phyloP scores from a whole-genome alignment of 2,888 invertebrate genomes.

The Anthrax anthrax region DNA sequence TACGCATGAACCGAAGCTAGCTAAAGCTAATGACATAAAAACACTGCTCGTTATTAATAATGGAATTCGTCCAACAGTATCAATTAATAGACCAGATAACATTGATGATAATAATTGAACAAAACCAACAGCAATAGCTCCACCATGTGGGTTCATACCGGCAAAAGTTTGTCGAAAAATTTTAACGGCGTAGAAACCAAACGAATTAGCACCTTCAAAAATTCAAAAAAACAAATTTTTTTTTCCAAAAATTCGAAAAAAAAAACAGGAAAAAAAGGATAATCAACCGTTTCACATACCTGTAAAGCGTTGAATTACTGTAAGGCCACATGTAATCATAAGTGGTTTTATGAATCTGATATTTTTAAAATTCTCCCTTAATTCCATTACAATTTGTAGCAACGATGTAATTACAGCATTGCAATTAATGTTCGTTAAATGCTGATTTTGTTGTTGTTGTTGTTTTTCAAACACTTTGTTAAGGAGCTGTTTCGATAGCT shows the following conservation, averaged over 20 bases:
- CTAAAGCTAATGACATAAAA: slow-evolving; percentile 73
- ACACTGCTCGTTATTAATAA: slow-evolving; percentile 70
- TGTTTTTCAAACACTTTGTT: background rate
- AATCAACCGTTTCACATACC: no score
- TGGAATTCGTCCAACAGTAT: slow-evolving; percentile 71
- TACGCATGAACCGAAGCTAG: slow-evolving; percentile 70
- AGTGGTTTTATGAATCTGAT: slow-evolving; percentile 51
- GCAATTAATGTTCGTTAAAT: background rate
- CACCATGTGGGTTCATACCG: slow-evolving; percentile 66
- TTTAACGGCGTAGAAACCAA: slow-evolving; percentile 72
- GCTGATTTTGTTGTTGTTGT: background rate
- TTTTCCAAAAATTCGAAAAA: no score
- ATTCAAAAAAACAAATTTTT: slow-evolving; percentile 3
- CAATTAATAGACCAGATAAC: slow-evolving; percentile 67
- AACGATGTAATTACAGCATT: background rate
- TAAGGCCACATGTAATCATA: slow-evolving; percentile 67
- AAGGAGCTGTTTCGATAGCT: background rate
- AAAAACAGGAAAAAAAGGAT: no score
- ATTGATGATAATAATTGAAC: slow-evolving; percentile 76
- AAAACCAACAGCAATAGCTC: slow-evolving; percentile 71
- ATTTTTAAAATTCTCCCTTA: slow-evolving; percentile 25
- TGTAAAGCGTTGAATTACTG: slow-evolving; percentile 73
- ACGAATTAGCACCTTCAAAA: slow-evolving; percentile 56
- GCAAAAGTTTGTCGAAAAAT: slow-evolving; percentile 76
- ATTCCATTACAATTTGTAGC: slow-evolving; percentile 4